Conservation (phyloP, 2,888 invertebrate genomes). For the Diadegma fenestrale region DNA sequence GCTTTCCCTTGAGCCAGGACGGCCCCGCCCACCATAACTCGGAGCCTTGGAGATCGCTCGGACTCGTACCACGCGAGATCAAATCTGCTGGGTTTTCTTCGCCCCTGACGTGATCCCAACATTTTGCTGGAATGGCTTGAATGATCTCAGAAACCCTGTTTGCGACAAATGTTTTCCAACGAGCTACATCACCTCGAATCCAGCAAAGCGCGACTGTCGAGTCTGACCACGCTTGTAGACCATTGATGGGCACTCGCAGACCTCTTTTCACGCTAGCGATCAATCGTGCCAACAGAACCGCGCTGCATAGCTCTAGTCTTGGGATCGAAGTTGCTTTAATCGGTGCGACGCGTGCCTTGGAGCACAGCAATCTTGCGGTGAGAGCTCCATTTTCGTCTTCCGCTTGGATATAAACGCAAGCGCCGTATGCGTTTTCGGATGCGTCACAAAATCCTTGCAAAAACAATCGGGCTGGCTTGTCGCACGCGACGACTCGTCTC, state of each 20-base stretch:
- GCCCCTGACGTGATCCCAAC: conserved; percentile 63
- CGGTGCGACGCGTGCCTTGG: conserved; percentile 42
- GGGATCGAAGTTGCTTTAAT: conserved; percentile 44
- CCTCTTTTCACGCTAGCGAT: conserved; percentile 30
- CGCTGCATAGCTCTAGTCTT: conserved; percentile 46
- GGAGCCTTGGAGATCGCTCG: conserved; percentile 23
- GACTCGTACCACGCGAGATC: conserved; percentile 57
- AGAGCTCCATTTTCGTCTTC: not conserved
- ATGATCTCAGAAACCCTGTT: conserved; percentile 68
- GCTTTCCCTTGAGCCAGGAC: conserved; percentile 25
- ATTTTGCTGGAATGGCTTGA: conserved; percentile 46
- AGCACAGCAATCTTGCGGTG: conserved; percentile 9
- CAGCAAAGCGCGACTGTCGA: conserved; percentile 53
- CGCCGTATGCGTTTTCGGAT: conserved; percentile 28
- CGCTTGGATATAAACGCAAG: conserved; percentile 34
- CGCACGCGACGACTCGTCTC: not conserved
- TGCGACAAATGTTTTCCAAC: conserved; percentile 47
- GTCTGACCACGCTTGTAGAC: conserved; percentile 39
- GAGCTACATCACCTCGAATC: conserved; percentile 11
- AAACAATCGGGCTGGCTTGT: not conserved
- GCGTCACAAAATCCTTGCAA: conserved; percentile 47
- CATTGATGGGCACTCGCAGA: conserved; percentile 20
- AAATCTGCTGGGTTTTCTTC: conserved; percentile 68
- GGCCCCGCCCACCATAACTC: conserved; percentile 47
- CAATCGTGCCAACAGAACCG: conserved; percentile 41